Evolutionary conservation across 2,888 invertebrate species (phyloP), one percentile per base, ranked within the genome.

Genomic region (Aporophyla lueneburgensis): DNA sequence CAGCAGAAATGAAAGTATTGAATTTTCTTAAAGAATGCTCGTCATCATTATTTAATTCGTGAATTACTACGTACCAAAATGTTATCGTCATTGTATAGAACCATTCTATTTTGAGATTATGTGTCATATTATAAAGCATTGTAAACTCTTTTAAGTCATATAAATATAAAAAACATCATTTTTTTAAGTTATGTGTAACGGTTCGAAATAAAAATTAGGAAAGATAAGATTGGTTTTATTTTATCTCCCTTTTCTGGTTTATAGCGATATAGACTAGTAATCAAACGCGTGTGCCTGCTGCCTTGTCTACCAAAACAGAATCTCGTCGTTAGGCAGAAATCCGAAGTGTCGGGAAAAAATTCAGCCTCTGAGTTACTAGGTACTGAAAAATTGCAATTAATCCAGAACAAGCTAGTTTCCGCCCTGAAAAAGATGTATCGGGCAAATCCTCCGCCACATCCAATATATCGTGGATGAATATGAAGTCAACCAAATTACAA

Each of bases 81-180:
- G 85, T 90, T 88, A 92, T 91, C 88, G 89, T 87, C 92, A 92
- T 90, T 93, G 93, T 94, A 94, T 92, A 94, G 88, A 92, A 90
- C 63, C 90, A 91, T 89, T 93, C 92, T 94, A 93, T 94, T 94
- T 94, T 94, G 95, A 95, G 94, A 95, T 95, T 94, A 94, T 89
- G 93, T 93, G 93, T 93, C 93, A 90, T 92, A 89, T 89, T 89
- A 89, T 91, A 90, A 89, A 86, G 83, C 80, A 88, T 82, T 88
- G 83, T 89, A 90, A 87, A 81, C 88, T 80, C 74, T 73, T 76
- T 67, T 78, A 82, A 72, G 81, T 87, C 87, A 78, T 84, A 74
- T 81, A 87, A 84, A 82, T 51, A 76, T 5, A 63, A 80, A 84
- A 73, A 72, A 63, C 76, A 66, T 68, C 75, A 58, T 93, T 93